A percentile compares a stretch with the other conserved stretches of the same genome.
phyloP scores from a whole-genome alignment of 92 coral and sea anemone species.

The Epizoanthus ramosus region DNA sequence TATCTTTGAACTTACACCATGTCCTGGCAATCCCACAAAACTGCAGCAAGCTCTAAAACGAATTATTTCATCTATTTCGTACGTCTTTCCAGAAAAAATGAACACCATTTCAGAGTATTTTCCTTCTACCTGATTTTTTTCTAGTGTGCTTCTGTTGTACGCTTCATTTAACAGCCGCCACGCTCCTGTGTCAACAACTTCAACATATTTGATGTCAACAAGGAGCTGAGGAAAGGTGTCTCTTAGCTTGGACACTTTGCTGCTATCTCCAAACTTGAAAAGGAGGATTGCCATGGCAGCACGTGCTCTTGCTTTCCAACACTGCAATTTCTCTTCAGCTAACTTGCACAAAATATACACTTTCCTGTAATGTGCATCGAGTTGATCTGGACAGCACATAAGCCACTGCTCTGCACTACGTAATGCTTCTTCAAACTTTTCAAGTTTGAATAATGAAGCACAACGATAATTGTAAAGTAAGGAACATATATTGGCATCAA shows the following conservation, averaged over 20 bases:
- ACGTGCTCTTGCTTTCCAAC: constrained; percentile 28
- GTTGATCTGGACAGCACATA: neutral
- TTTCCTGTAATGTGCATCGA: neutral
- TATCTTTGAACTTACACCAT: neutral
- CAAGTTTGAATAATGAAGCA: constrained; percentile 10
- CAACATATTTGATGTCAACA: neutral
- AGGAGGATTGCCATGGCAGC: constrained; percentile 21
- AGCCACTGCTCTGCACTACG: neutral
- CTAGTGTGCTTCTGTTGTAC: neutral
- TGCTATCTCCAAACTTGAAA: neutral
- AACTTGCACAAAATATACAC: constrained; percentile 1
- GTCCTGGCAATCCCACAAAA: constrained; percentile 4
- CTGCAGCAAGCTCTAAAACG: neutral
- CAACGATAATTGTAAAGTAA: constrained; percentile 24
- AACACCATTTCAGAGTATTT: neutral
- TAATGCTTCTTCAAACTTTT: neutral
- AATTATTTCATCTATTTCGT: constrained; percentile 6
- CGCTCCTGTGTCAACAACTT: neutral
- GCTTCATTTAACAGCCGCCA: neutral
- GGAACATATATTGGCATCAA: no score
- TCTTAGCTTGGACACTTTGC: neutral
- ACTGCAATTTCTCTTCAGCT: neutral
- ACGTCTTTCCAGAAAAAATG: constrained; percentile 14
- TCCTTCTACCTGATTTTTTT: neutral
- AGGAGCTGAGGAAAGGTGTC: neutral